These are phyloP conservation scores for Nephrocerus scutellatus DNA, from an alignment of 2,888 invertebrate species.

Conservation along the genomic window DNA sequence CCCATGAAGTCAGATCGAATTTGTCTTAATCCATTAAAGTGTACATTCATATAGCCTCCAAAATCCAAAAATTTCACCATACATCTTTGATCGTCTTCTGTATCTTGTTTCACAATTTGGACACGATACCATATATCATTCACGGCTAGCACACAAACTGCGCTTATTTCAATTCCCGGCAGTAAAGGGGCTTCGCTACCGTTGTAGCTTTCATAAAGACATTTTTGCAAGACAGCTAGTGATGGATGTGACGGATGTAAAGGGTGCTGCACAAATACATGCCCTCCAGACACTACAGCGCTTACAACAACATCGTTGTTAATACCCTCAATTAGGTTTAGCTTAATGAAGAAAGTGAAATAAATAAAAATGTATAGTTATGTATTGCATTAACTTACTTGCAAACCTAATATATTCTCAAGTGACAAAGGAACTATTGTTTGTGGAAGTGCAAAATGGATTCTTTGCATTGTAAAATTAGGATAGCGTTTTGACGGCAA, in stretches of 20 bases:
- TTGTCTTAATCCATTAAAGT: constrained; percentile 73
- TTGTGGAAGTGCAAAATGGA: constrained; percentile 43
- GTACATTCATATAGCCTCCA: constrained; percentile 82
- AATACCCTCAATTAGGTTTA: constrained; percentile 83
- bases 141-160: constrained; percentile 81
- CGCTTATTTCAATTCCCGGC: constrained; percentile 68
- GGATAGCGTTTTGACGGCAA: constrained; percentile 78
- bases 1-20: constrained; percentile 90
- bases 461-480: constrained; percentile 60
- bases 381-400: constrained; percentile 39
- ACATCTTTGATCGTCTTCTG: constrained; percentile 48
- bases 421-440: constrained; percentile 44
- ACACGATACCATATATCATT: constrained; percentile 82
- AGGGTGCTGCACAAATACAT: constrained; percentile 92
- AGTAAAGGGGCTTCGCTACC: constrained; percentile 70
- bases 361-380: background rate
- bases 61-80: constrained; percentile 89
- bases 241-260: constrained; percentile 88
- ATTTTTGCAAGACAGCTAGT: constrained; percentile 69
- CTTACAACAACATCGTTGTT: constrained; percentile 89
- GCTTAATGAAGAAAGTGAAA: constrained; percentile 46
- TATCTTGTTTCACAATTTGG: constrained; percentile 62
- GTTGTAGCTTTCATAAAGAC: constrained; percentile 77
- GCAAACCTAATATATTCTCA: constrained; percentile 45
- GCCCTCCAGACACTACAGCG: constrained; percentile 76